Base-by-base conservation (phyloP, 2,888 invertebrate species). In the Drosophila trichaetosa region DNA sequence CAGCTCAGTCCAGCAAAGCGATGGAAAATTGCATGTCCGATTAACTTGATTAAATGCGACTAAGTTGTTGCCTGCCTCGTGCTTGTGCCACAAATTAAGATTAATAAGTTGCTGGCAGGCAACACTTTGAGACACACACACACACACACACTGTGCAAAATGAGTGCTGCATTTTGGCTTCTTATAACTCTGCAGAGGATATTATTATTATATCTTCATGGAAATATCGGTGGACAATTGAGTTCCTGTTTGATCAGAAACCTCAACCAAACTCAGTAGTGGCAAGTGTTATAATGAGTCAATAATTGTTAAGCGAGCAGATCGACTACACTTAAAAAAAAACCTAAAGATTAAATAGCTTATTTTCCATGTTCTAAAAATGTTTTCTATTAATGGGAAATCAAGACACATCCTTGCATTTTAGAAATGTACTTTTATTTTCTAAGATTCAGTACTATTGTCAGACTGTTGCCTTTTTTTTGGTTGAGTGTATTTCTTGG, bases 31-130 rank as follows among this genome's bases (percentile, higher is more conserved):
- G 87, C 83, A 83, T 81, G 87, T 73, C 57, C 69, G 72, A 74
- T 79, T 81, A 76, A 79, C 69, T 71, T 70, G 76, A 69, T 86
- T 79, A 76, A 85, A 63, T 76, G 79, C 73, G 62, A 53, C 84
- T 76, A 48, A 85, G 62, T 68, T 82, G 59, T 71, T 78, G 62
- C 69, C 62, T 65, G 57, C 40, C 49, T 66, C 70, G 33, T 60
- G 64, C 52, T 56, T 48, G 31, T 52, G 59, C 48, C 58, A 54
- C 71, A 71, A 73, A 76, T 71, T 73, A 46, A 66, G 70, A 54
- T 52, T 76, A 79, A 82, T 69, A 71, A 68, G 66, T 38, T n/a
- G 61, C 34, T 65, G 61, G 79, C 71, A 72, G 79, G 61, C 70
- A 67, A 69, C 49, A 52, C 36, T 24, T 49, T 36, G 27, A 53